These are phyloP conservation scores for Drosophila lini DNA, from an alignment of 1,140 invertebrate genomes.

Conservation along the genomic window DNA sequence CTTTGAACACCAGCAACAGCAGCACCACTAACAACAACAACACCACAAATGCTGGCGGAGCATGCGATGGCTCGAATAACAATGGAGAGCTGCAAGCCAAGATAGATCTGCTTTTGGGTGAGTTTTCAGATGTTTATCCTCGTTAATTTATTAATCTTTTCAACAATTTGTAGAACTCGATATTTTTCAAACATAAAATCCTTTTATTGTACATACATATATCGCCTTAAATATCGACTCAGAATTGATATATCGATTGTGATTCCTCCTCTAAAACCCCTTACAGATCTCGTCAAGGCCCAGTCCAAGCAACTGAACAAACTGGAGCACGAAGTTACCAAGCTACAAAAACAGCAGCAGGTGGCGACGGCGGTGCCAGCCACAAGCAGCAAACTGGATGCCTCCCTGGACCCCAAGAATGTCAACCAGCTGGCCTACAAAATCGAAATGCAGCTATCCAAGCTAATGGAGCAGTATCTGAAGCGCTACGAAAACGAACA, in stretches of 20 bases:
- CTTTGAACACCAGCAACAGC: constrained; percentile 52
- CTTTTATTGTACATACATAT: neutral
- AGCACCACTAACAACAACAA: constrained; percentile 52
- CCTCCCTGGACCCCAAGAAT: constrained; percentile 55
- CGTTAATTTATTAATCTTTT: no score
- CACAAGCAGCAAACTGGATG: constrained; percentile 25
- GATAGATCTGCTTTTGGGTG: constrained; percentile 73
- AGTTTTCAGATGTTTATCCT: neutral
- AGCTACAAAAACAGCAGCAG: constrained; percentile 57
- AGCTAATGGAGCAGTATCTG: constrained; percentile 80
- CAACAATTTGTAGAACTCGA: no score
- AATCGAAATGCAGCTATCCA: constrained; percentile 80
- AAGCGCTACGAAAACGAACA: constrained; percentile 85
- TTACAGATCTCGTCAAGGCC: constrained; percentile 61
- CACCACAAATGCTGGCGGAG: constrained; percentile 26
- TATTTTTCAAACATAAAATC: neutral
- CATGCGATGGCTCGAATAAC: neutral
- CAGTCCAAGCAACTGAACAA: constrained; percentile 74
- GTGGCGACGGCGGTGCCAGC: constrained; percentile 4
- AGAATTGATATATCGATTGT: neutral
- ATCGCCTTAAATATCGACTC: no score
- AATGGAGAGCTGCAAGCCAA: constrained; percentile 66
- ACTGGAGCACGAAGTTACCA: constrained; percentile 65
- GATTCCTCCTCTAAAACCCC: neutral
- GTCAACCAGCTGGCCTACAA: constrained; percentile 77